Evolutionary conservation across 2,888 invertebrate genomes (phyloP).

Genomic region (Netelia virgata): DNA sequence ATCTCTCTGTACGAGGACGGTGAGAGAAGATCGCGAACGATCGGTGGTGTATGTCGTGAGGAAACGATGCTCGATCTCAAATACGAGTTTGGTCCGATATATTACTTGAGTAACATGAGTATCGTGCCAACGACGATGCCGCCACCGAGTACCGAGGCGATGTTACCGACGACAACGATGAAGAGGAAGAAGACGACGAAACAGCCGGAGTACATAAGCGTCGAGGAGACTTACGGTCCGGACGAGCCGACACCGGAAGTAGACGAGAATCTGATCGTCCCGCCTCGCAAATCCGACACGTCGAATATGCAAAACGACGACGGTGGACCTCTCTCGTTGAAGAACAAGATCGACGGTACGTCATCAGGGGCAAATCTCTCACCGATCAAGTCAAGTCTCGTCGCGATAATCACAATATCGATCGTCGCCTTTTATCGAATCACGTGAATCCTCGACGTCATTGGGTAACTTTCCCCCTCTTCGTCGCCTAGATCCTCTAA

Average conservation of each 20-base stretch:
- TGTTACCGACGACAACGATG: slow-evolving; percentile 84
- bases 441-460: slow-evolving; percentile 75
- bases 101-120: slow-evolving; percentile 91
- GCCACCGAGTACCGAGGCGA: slow-evolving; percentile 84
- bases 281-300: slow-evolving; percentile 83
- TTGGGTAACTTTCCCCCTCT: slow-evolving; percentile 27
- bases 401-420: slow-evolving; percentile 62
- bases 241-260: slow-evolving; percentile 73
- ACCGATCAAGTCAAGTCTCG: slow-evolving; percentile 57
- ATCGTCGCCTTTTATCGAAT: slow-evolving; percentile 69
- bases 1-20: slow-evolving; percentile 89
- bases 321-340: slow-evolving; percentile 79
- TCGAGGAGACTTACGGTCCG: slow-evolving; percentile 85
- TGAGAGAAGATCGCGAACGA: slow-evolving; percentile 87
- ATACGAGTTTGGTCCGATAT: slow-evolving; percentile 91
- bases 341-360: slow-evolving; percentile 76
- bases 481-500: slow-evolving; percentile 61
- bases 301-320: slow-evolving; percentile 83
- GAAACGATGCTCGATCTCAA: slow-evolving; percentile 89
- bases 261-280: slow-evolving; percentile 84
- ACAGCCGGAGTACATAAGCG: slow-evolving; percentile 73
- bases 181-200: slow-evolving; percentile 84
- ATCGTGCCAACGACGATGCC: slow-evolving; percentile 92
- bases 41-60: slow-evolving; percentile 89
- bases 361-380: slow-evolving; percentile 33